These are phyloP conservation scores for Xiphophorus maculatus DNA, from an alignment of 2,113 vertebrate genomes.

Conservation along the genomic window DNA sequence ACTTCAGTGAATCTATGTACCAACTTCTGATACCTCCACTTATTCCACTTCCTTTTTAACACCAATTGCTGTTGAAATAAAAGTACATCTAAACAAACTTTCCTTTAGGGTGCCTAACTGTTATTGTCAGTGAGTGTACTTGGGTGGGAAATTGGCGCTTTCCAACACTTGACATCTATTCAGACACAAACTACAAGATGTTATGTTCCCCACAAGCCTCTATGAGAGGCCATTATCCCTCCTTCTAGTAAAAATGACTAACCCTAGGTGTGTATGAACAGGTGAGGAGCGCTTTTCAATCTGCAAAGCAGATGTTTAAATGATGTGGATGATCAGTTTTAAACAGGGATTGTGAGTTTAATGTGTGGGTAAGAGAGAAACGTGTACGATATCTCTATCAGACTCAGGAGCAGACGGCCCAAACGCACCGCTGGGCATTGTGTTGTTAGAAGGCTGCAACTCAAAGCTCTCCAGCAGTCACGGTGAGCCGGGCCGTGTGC, in stretches of 20 bases:
- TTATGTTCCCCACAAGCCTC: neutral
- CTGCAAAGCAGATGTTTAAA: neutral
- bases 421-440: neutral
- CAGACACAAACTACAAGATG: neutral
- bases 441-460: neutral
- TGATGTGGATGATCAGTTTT: neutral
- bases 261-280: neutral
- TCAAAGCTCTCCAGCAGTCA: neutral
- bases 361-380: neutral
- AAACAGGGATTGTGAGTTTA: neutral
- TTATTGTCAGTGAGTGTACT: slow-evolving; percentile 5
- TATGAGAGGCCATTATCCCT: neutral
- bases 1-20: neutral
- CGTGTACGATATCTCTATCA: neutral
- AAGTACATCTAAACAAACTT: neutral
- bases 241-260: neutral
- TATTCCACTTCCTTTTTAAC: neutral
- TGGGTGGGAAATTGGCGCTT: neutral
- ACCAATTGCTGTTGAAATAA: neutral
- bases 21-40: neutral
- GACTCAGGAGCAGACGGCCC: neutral
- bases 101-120: neutral
- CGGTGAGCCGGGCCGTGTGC: neutral
- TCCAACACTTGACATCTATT: neutral
- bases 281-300: neutral